Base-by-base conservation (phyloP, 37 sponge, comb jelly and placozoan genomes). In the Chondrosia reniformis region DNA sequence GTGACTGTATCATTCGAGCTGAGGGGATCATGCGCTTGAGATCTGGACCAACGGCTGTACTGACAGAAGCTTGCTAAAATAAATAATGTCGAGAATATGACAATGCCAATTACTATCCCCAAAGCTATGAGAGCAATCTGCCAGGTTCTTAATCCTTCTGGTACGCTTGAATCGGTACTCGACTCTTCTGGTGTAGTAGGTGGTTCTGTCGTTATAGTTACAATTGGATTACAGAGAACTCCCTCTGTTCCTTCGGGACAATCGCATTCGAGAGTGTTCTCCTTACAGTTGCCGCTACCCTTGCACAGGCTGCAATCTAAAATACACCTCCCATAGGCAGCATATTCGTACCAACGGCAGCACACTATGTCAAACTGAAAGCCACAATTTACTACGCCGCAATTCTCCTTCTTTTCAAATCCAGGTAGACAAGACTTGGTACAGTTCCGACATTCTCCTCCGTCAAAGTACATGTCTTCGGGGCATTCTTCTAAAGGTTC, bases 61-160 rank as follows among this genome's bases (percentile, higher is more conserved):
- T 69, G 72, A 38, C 76, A 81, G 36, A 85, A 39, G 43, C 90
- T 78, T 19, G 81, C 30, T 28, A 85, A n/a, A 21, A 79, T 33
- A 33, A 81, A 81, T 2, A 76, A 46, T 4, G 86, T 67, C 0
- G 90, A 82, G 55, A 89, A 85, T 0, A 63, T 55, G 31, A 89
- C 79, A 57, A 89, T 85, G 4, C 90, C 83, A 8, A 78, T 55
- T 7, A 89, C 86, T 8, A 81, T 78, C 5, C 83, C 86, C 0
- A 89, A 34, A 37, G 83, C 81, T n/a, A 89, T 82, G 17, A 89
- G 69, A 8, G 78, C 90, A 0, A 81, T 82, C 19, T 81, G 80
- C 77, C 76, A 80, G 5, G 79, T 31, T 4, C 76, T 62, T 1
- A 89, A 45, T n/a, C 67, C 2, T 6, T 55, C 21, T 1, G 43